Conservation (phyloP, 2,113 vertebrate genomes). For the Dissostichus mawsoni region DNA sequence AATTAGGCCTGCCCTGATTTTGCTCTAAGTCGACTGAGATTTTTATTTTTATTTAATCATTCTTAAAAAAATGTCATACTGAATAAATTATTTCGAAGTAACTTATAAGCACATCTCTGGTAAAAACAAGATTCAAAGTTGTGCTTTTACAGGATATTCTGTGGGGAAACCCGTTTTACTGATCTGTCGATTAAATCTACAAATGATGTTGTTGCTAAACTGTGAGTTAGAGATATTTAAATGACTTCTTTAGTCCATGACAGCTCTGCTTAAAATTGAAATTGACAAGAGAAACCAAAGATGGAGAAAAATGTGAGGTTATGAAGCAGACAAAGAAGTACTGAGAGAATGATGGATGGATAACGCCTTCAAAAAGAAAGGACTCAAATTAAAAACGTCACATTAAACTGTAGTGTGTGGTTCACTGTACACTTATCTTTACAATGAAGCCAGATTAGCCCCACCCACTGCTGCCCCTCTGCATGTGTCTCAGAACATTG, state of each 20-base stretch:
- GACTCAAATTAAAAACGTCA: slow-evolving; percentile 6
- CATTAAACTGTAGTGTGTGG: background rate
- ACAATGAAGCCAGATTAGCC: slow-evolving; percentile 51
- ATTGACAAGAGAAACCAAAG: background rate
- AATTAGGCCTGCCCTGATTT: no score
- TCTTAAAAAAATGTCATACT: no score
- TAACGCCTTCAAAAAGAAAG: slow-evolving; percentile 7
- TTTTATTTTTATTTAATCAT: no score
- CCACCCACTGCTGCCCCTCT: slow-evolving; percentile 37
- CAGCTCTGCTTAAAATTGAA: background rate
- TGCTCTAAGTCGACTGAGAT: no score
- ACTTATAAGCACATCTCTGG: no score
- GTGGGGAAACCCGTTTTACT: no score
- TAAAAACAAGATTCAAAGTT: no score
- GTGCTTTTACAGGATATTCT: background rate
- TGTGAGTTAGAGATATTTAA: no score
- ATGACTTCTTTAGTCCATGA: no score
- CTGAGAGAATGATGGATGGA: slow-evolving; percentile 10
- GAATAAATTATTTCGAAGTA: no score
- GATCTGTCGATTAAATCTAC: no score
- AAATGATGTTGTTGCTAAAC: no score
- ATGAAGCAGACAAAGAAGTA: background rate
- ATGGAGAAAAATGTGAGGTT: background rate
- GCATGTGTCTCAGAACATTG: slow-evolving; percentile 54
- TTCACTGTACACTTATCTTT: slow-evolving; percentile 28